Base-by-base conservation (phyloP, 2,888 invertebrate genomes). In the Atherix ibis region DNA sequence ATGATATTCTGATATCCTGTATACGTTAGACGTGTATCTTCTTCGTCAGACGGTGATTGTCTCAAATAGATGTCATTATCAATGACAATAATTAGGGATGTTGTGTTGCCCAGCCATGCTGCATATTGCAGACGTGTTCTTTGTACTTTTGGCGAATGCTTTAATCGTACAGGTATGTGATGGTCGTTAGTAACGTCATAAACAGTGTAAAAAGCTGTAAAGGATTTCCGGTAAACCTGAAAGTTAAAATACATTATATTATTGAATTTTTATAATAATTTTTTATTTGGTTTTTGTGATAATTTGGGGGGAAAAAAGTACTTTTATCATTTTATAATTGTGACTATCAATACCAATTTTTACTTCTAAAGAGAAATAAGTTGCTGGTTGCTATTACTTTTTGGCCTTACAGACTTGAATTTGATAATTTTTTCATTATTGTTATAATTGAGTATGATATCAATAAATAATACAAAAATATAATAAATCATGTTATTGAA, bases 181-280 rank as follows among this genome's bases (percentile, higher is more conserved):
- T 84, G 85, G 66, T 85, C 85, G 65, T 85, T 87, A 56, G 75
- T 76, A 63, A 87, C 84, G 68, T 87, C 85, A 67, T 85, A 87
- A 62, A 87, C 79, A 49, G 85, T 85, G 67, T 85, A 87, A 63
- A 80, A 79, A 50, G 87, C 84, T 52, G 82, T 82, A 66, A 77
- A 82, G 45, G 84, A 82, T 66, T 81, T 73, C 61, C 78, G 73
- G 65, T 79, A 84, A 60, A 83, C 79, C 84, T 85, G 69, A 28
- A 68, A 73, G 54, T 52, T 47, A 48, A 43, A 38, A 46, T 10
- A 2, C 2, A 32, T n/a, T n/a, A n/a, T n/a, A n/a, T n/a, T n/a
- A n/a, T n/a, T n/a, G n/a, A n/a, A n/a, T n/a, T n/a, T n/a, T n/a
- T n/a, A n/a, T n/a, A n/a, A n/a, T n/a, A n/a, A n/a, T n/a, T n/a